Evolutionary conservation across 1,140 invertebrate species (phyloP).

Genomic region (Drosophila ercepeae): DNA sequence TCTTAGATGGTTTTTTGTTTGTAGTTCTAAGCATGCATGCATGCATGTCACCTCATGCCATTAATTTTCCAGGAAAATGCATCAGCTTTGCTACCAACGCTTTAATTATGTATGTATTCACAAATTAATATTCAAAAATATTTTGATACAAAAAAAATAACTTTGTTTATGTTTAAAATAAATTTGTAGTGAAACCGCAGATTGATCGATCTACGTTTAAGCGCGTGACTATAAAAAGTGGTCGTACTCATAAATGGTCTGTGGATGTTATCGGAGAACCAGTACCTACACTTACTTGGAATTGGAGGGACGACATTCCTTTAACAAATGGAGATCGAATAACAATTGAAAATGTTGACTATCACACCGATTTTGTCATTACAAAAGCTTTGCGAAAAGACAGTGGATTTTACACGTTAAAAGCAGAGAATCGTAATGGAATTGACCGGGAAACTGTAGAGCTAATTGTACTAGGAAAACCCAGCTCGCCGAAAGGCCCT

Average conservation of each 20-base stretch:
- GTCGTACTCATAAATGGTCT: constrained; percentile 96
- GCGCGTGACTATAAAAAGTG: constrained; percentile 93
- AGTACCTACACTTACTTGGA: constrained; percentile 93
- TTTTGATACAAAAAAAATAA: not conserved
- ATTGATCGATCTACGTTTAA: constrained; percentile 96
- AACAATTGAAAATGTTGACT: constrained; percentile 94
- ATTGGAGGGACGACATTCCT: constrained; percentile 92
- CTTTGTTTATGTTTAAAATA: constrained; percentile 72
- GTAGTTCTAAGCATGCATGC: too few species aligned
- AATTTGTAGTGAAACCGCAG: constrained; percentile 92
- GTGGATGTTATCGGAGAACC: constrained; percentile 96
- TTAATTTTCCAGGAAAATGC: constrained; percentile 25
- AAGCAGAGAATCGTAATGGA: constrained; percentile 95
- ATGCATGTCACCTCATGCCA: not conserved
- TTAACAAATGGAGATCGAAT: constrained; percentile 93
- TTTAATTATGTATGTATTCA: constrained; percentile 42
- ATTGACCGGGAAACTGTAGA: constrained; percentile 95
- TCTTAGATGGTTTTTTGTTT: too few species aligned
- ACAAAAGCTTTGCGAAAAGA: constrained; percentile 93
- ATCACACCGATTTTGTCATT: constrained; percentile 95
- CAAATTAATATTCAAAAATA: not conserved
- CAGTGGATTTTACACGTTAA: constrained; percentile 95
- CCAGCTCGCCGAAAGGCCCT: constrained; percentile 93
- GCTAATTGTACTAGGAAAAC: constrained; percentile 95
- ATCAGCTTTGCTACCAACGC: constrained; percentile 29